Conservation (phyloP, 2,888 invertebrate genomes). For the Heliconius aoede region DNA sequence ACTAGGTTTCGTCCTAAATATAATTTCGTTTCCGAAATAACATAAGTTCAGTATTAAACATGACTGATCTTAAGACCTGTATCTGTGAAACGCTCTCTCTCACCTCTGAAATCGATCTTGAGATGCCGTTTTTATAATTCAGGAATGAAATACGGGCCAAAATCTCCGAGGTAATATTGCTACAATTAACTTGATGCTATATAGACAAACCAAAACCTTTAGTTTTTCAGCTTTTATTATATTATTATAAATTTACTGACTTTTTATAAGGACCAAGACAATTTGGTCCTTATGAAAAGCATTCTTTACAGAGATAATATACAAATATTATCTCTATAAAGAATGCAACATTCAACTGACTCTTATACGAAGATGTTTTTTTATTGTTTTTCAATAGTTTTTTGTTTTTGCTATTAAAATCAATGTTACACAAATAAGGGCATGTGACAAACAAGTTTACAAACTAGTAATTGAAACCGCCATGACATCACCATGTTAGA, state of each 20-base stretch:
- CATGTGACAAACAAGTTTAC: slow-evolving; percentile 73
- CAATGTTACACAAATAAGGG: slow-evolving; percentile 48
- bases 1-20: too few species aligned
- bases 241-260: too few species aligned
- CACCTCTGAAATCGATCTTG: too few species aligned
- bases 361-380: not conserved
- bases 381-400: slow-evolving; percentile 8
- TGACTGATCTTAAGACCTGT: not conserved
- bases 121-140: too few species aligned
- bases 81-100: too few species aligned
- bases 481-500: slow-evolving; percentile 79
- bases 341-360: not conserved
- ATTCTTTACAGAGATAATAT: too few species aligned
- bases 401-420: slow-evolving; percentile 42
- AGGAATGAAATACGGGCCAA: too few species aligned
- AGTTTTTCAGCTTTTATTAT: too few species aligned
- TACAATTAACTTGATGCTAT: too few species aligned
- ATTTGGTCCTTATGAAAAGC: not conserved
- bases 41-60: not conserved
- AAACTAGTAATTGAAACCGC: slow-evolving; percentile 76
- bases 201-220: too few species aligned
- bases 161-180: too few species aligned
- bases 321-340: not conserved
- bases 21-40: too few species aligned
- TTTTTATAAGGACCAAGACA: not conserved